Base-by-base conservation (phyloP, 2,113 vertebrate species). In the Syrmaticus mikado region DNA sequence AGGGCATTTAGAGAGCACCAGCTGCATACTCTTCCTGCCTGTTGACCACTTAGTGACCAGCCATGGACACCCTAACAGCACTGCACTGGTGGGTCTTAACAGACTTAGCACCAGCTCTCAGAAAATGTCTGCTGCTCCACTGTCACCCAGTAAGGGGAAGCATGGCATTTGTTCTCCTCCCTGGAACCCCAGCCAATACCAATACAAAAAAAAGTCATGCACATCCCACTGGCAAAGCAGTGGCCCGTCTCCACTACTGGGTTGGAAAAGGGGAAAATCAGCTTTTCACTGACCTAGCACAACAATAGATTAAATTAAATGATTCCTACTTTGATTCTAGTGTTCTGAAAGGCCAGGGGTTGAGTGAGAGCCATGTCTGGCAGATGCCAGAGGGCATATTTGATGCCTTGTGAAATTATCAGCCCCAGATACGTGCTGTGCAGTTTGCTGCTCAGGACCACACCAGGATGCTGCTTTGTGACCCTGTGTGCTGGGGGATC, bases 221-320 rank as follows among this genome's bases (percentile, higher is more conserved):
- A n/a, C 40, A 60, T 28, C 46, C 78, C 32, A 4, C 13, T 2
- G 28, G 32, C 46, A 62, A n/a, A 0, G 0, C 36, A 58, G 41
- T 41, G 68, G 27, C 32, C 27, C 5, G 10, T 57, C 45, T 62
- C 40, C 41, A 43, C 28, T 50, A 8, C 30, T 62, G 32, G 36
- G 32, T 41, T 65, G 15, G 16, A 66, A 61, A 13, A 0, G 13
- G 12, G 5, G 27, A 41, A 14, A 30, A 58, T 25, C 10, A 8
- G 8, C 30, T 75, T 75, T 75, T 55, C 70, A 17, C 13, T 18
- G 28, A 40, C 13, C 19, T n/a, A 45, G 30, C 32, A 28, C 6
- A n/a, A 46, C 43, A 43, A 16, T 27, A 45, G 17, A 46, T 45
- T 17, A 46, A 28, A 25, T 19, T 24, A 45, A 41, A 32, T 40